Evolutionary conservation across 1,140 invertebrate species (phyloP).

Genomic region (Drosophila pachea): DNA sequence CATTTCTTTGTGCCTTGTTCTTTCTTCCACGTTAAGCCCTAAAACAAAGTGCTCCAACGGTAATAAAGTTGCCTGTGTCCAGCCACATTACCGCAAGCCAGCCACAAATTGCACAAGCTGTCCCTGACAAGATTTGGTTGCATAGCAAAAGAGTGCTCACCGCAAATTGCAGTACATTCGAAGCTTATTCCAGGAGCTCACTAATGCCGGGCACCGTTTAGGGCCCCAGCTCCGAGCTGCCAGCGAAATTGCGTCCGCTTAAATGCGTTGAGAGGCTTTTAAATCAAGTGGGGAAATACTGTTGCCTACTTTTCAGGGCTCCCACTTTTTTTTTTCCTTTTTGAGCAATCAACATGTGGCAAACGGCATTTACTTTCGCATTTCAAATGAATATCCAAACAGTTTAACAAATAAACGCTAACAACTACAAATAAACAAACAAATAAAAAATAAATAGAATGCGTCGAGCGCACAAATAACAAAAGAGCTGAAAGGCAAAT

Average conservation of each 20-base stretch:
- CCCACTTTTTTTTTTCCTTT: background rate
- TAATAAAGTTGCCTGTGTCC: background rate
- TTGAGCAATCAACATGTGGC: conserved; percentile 41
- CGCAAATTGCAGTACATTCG: conserved; percentile 14
- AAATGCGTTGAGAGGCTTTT: background rate
- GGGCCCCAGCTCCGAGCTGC: background rate
- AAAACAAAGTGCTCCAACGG: background rate
- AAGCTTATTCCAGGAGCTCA: conserved; percentile 1
- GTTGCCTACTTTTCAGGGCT: conserved; percentile 13
- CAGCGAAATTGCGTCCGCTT: background rate
- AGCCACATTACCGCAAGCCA: background rate
- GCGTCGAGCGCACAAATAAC: conserved; percentile 24
- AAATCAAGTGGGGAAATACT: background rate
- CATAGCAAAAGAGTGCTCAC: background rate
- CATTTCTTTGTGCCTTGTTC: background rate
- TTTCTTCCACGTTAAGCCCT: background rate
- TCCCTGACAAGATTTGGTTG: conserved; percentile 3
- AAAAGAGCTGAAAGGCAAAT: conserved; percentile 65
- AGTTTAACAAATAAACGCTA: conserved; percentile 70
- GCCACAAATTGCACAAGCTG: conserved; percentile 25
- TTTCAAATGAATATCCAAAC: conserved; percentile 70
- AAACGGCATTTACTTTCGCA: conserved; percentile 30
- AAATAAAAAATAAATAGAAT: conserved; percentile 67
- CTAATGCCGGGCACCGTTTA: background rate
- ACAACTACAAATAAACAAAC: conserved; percentile 69